A percentile compares a stretch with the other conserved stretches of the same genome.
phyloP scores from a whole-genome alignment of 2,888 invertebrate genomes.

The Atherix ibis region DNA sequence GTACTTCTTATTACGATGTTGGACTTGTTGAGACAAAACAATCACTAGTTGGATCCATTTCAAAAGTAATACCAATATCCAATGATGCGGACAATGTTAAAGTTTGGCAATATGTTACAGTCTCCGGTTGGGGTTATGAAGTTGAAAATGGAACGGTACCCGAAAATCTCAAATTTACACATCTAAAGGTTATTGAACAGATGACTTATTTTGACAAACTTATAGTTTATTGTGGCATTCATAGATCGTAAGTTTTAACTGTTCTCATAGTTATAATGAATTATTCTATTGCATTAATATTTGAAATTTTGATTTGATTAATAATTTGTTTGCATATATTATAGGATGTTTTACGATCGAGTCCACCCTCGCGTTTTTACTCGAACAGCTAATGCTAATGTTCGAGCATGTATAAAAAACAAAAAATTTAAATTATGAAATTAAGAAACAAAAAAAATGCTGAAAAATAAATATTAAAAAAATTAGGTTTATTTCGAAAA shows the following conservation, averaged over 20 bases:
- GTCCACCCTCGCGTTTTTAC: constrained; percentile 7
- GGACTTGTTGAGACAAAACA: not conserved
- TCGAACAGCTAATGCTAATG: constrained; percentile 7
- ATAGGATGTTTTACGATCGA: constrained; percentile 7
- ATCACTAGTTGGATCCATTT: not conserved
- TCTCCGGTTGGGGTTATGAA: not conserved
- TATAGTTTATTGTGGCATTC: not conserved
- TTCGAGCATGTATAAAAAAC: constrained; percentile 8
- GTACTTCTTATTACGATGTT: not conserved
- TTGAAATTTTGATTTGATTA: no score
- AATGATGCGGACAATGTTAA: not conserved
- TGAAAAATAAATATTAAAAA: no score
- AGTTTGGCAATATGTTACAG: not conserved
- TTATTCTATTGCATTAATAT: no score
- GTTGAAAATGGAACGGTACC: not conserved
- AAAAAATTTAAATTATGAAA: no score
- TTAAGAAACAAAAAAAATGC: no score
- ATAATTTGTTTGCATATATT: constrained; percentile 8
- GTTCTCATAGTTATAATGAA: no score
- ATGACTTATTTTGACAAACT: not conserved
- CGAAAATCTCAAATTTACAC: not conserved
- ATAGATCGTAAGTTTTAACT: not conserved
- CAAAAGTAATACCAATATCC: not conserved
- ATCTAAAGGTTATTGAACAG: not conserved
- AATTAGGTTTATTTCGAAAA: no score